These are phyloP conservation scores for Alcis repandata DNA, from an alignment of 2,888 invertebrate species.

Conservation along the genomic window DNA sequence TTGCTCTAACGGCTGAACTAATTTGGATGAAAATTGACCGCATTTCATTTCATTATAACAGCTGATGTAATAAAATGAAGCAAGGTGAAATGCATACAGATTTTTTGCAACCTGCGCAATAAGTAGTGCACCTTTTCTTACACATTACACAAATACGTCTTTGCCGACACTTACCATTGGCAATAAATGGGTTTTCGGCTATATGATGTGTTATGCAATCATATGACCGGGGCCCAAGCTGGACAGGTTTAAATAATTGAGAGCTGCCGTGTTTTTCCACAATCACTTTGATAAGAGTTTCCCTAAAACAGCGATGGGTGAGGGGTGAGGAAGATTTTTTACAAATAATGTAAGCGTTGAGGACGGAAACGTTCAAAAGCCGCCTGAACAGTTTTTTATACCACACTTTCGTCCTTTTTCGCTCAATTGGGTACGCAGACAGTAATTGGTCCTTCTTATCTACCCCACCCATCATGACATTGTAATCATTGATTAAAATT, in stretches of 20 bases:
- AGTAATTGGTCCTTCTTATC: constrained; percentile 47
- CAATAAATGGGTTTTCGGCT: neutral
- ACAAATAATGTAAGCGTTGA: constrained; percentile 41
- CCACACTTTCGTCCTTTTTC: constrained; percentile 46
- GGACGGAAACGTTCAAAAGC: constrained; percentile 37
- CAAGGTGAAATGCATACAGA: neutral
- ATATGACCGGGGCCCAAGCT: neutral
- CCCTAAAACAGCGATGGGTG: constrained; percentile 20
- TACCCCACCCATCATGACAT: too few relatives aligned
- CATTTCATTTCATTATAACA: too few relatives aligned
- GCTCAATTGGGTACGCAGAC: constrained; percentile 48
- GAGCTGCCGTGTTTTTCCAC: neutral
- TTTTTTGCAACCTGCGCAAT: neutral
- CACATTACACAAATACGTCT: neutral
- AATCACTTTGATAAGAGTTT: neutral
- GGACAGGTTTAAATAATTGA: neutral
- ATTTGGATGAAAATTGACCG: too few relatives aligned
- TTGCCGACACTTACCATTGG: neutral
- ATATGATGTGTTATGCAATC: neutral
- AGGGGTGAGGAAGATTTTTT: constrained; percentile 14
- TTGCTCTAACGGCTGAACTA: too few relatives aligned
- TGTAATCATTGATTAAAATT: constrained; percentile 39
- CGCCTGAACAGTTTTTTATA: constrained; percentile 49
- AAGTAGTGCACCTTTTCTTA: too few relatives aligned
- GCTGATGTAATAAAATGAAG: neutral